Evolutionary conservation across 2,888 invertebrate species (phyloP).

Genomic region (Dermolepida albohirtum): DNA sequence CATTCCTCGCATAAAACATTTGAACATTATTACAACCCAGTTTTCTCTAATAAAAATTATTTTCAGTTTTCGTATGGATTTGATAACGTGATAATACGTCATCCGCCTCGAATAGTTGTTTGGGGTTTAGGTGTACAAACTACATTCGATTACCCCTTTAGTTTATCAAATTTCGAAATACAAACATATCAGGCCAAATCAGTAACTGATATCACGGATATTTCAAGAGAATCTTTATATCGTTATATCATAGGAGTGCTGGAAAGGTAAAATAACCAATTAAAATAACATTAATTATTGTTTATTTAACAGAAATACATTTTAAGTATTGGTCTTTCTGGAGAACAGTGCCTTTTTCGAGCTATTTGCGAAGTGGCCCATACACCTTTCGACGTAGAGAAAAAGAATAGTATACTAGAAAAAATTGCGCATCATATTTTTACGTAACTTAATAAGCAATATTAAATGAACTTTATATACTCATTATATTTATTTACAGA

Average conservation of each 20-base stretch:
- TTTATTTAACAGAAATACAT: background rate
- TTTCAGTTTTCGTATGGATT: slow-evolving; percentile 27
- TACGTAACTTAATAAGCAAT: slow-evolving; percentile 53
- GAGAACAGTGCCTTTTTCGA: slow-evolving; percentile 56
- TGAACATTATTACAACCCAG: too few species aligned
- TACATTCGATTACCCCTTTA: slow-evolving; percentile 56
- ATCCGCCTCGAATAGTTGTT: background rate
- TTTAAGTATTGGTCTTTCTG: slow-evolving; percentile 57
- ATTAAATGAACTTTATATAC: background rate
- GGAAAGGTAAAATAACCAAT: slow-evolving; percentile 52
- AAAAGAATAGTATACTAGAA: slow-evolving; percentile 62
- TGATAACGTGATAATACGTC: slow-evolving; percentile 4
- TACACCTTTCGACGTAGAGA: slow-evolving; percentile 57
- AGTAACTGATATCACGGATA: slow-evolving; percentile 51
- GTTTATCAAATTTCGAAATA: slow-evolving; percentile 53
- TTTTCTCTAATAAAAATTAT: background rate
- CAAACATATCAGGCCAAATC: slow-evolving; percentile 52
- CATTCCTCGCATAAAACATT: too few species aligned
- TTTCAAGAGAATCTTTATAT: slow-evolving; percentile 56
- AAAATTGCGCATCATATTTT: slow-evolving; percentile 61
- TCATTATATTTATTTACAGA: slow-evolving; percentile 46
- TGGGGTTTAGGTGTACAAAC: slow-evolving; percentile 54
- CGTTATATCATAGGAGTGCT: slow-evolving; percentile 54
- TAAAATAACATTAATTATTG: background rate
- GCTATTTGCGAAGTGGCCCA: slow-evolving; percentile 59